Base-by-base conservation (phyloP, 2,113 vertebrate genomes). In the Lasiurus cinereus region DNA sequence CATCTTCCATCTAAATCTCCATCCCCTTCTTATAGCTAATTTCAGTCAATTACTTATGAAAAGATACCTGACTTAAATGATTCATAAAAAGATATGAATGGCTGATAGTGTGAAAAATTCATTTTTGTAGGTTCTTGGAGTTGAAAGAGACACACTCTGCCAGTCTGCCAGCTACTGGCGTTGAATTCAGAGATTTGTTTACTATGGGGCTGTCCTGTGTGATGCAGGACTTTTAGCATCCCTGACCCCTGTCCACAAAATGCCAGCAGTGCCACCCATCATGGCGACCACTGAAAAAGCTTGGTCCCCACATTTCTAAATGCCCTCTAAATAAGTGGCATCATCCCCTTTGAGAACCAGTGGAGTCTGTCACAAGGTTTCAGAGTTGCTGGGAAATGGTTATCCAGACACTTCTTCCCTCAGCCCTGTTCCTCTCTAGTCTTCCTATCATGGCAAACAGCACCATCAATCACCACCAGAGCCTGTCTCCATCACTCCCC, bases 41-140 rank as follows among this genome's bases (percentile, higher is more conserved):
- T 69, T 79, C 67, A 80, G 43, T 59, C 70, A 67, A 74, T 76
- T 18, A 69, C 29, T 62, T 33, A 56, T 27, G 69, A 83, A 78
- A 91, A 69, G 59, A 91, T 36, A 48, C 54, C 64, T 54, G 66
- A 91, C 46, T 95, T 19, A 39, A 74, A 67, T 39, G 59, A 74
- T 79, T 79, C 83, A 50, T 27, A 10, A 13, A 92, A 84, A 62
- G 27, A 31, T 52, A 70, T 7, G 29, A 82, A 21, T 11, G 33
- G 31, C n/a, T 16, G 64, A 18, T 21, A 36, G 59, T 67, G 54
- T 50, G 39, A 70, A 80, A 50, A 83, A 33, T 5, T 16, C 9
- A 66, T 56, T 72, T 59, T 46, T 12, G 29, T 69, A 62, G 13
- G 56, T 36, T 59, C 48, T 80, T 13, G 46, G 54, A 80, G 31